phyloP scores from a whole-genome alignment of 2,888 invertebrate species.

The Cetonia aurata region DNA sequence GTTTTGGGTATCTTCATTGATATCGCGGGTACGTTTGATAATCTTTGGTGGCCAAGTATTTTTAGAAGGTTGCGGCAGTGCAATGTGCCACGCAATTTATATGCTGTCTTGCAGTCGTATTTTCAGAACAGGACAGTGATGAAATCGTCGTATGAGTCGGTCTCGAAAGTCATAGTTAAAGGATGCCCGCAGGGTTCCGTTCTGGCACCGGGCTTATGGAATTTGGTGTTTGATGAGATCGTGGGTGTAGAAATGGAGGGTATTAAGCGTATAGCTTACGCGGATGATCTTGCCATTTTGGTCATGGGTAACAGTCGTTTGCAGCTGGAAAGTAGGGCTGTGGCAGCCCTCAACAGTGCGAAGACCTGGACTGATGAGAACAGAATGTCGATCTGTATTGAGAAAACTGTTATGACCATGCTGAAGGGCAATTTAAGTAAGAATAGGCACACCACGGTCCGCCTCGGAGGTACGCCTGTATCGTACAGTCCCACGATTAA shows the following conservation, averaged over 20 bases:
- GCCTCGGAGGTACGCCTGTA: not conserved
- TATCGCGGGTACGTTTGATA: conserved; percentile 46
- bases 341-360: not conserved
- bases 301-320: not conserved
- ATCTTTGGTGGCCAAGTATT: conserved; percentile 44
- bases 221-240: conserved; percentile 25
- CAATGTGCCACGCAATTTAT: not conserved
- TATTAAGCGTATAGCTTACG: no score
- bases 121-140: no score
- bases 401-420: conserved; percentile 20
- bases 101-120: no score
- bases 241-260: not conserved
- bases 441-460: no score
- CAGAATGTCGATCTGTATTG: not conserved
- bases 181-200: conserved; percentile 45
- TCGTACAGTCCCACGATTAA: conserved; percentile 2
- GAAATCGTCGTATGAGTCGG: no score
- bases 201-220: conserved; percentile 28
- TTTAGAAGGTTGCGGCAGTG: not conserved
- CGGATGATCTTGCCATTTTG: not conserved
- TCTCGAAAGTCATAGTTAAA: conserved; percentile 3
- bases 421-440: conserved; percentile 2
- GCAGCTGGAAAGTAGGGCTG: conserved; percentile 4
- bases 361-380: not conserved
- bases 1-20: conserved; percentile 35